Percentiles rank a stretch among this genome's conserved stretches.
Conservation (phyloP, 2,797 vertebrate species). For the Schizothorax lantsangensis region DNA sequence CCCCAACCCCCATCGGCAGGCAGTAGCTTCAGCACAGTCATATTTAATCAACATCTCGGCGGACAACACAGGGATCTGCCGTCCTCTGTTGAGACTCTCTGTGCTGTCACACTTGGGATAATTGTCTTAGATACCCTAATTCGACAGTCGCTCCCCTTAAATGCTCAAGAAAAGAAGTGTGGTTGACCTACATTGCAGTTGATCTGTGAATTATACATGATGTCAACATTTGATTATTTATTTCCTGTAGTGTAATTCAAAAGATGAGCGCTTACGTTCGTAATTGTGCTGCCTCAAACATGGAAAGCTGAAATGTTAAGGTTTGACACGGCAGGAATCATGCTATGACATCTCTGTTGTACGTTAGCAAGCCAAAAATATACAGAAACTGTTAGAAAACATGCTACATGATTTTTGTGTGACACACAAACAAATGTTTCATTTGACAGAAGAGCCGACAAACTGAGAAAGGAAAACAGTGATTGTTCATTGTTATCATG, state of each 20-base stretch:
- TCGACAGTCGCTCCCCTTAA: conserved; percentile 63
- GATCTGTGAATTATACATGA: conserved; percentile 69
- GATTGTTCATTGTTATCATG: conserved; percentile 35
- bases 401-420: neutral
- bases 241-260: conserved; percentile 58
- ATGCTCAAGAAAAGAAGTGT: conserved; percentile 58
- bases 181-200: conserved; percentile 67
- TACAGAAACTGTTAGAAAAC: neutral
- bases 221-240: conserved; percentile 63
- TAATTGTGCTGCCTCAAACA: conserved; percentile 57
- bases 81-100: conserved; percentile 55
- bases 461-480: conserved; percentile 48
- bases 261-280: conserved; percentile 58
- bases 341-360: conserved; percentile 40
- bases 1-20: conserved; percentile 57
- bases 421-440: neutral
- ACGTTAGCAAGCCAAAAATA: neutral
- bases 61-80: conserved; percentile 70
- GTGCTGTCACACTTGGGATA: conserved; percentile 70
- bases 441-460: conserved; percentile 61
- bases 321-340: conserved; percentile 65
- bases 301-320: conserved; percentile 58
- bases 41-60: conserved; percentile 78
- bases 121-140: conserved; percentile 71
- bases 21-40: conserved; percentile 71